Evolutionary conservation across 2,888 invertebrate species (phyloP).

Genomic region (Podotricha telesiphe): DNA sequence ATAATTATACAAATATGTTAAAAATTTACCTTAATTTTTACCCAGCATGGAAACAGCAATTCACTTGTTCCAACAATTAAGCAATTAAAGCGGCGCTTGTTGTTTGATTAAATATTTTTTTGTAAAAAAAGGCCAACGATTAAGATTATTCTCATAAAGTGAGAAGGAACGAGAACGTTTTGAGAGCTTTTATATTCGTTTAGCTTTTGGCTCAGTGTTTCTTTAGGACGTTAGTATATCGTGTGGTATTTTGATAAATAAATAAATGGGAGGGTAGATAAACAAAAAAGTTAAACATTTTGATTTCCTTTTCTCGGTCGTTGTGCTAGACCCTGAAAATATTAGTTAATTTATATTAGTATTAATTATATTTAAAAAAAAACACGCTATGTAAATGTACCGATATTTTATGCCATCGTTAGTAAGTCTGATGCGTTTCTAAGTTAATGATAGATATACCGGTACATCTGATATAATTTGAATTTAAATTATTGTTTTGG

Average conservation of each 20-base stretch:
- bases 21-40: conserved; percentile 16
- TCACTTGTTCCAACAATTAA: conserved; percentile 66
- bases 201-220: neutral
- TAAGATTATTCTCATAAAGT: conserved; percentile 54
- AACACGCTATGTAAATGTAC: no score
- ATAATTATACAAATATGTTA: neutral
- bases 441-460: neutral
- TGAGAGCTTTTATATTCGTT: neutral
- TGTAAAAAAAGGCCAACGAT: conserved; percentile 61
- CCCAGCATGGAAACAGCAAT: conserved; percentile 16
- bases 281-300: neutral
- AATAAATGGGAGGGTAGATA: neutral
- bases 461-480: no score
- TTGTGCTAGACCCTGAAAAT: no score
- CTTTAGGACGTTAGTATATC: neutral
- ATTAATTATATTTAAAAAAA: no score
- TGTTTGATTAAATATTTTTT: conserved; percentile 72
- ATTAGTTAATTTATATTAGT: no score
- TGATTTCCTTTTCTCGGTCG: no score
- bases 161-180: conserved; percentile 4
- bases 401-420: neutral
- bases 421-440: neutral
- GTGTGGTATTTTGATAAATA: neutral
- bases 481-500: no score
- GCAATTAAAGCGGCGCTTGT: conserved; percentile 61